Percentiles rank a stretch among this genome's conserved stretches.
phyloP scores from a whole-genome alignment of 2,113 vertebrate species.

The Sus scrofa region T2T-Sscrofa CM000812.6:12578501-12579000 shows the following conservation, averaged over 20 bases:
- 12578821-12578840: not conserved
- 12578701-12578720: not conserved
- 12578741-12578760: not conserved
- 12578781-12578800: not conserved
- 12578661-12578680: conserved; percentile 27
- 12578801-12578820: not conserved
- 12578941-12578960: not conserved
- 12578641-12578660: not conserved
- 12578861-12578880: not conserved
- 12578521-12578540: not conserved
- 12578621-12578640: not conserved
- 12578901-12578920: not conserved
- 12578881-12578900: not conserved
- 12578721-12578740: not conserved
- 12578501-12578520: not conserved
- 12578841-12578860: conserved; percentile 25
- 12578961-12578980: not conserved
- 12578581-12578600: not conserved
- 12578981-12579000: not conserved
- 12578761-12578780: not conserved
- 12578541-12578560: not conserved
- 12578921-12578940: not conserved
- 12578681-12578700: not conserved
- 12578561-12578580: not conserved
- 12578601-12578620: conserved; percentile 7